These are phyloP conservation scores for Diabrotica virgifera DNA, from an alignment of 1,140 invertebrate species.

Conservation along the genomic window DNA sequence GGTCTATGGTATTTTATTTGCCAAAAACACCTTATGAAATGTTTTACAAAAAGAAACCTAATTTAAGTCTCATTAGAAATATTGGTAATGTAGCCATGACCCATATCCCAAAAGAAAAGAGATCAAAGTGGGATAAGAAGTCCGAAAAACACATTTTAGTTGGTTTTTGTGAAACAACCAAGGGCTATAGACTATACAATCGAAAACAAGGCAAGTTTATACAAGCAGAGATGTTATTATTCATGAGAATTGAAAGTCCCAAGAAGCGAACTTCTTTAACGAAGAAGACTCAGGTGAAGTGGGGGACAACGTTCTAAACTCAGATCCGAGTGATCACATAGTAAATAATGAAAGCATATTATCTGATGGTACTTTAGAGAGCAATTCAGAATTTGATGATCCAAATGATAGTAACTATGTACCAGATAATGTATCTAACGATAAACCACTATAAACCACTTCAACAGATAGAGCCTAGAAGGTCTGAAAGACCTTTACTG, in stretches of 20 bases:
- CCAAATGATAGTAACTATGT: slow-evolving; percentile 33
- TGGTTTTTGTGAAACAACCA: slow-evolving; percentile 22
- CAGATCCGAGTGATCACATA: background rate
- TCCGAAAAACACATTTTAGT: no score
- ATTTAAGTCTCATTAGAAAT: no score
- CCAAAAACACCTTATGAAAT: no score
- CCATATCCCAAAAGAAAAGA: no score
- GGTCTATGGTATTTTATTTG: no score
- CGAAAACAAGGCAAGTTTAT: background rate
- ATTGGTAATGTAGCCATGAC: background rate
- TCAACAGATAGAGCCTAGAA: slow-evolving; percentile 13
- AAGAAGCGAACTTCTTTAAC: background rate
- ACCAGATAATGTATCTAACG: slow-evolving; percentile 41
- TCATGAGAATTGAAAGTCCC: background rate
- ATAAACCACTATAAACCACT: slow-evolving; percentile 33
- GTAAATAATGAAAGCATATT: background rate
- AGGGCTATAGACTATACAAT: slow-evolving; percentile 37
- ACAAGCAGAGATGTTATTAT: background rate
- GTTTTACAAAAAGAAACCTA: no score
- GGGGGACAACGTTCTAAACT: background rate
- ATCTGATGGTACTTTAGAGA: no score
- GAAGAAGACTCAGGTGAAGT: background rate
- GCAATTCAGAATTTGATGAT: background rate
- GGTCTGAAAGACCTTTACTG: slow-evolving; percentile 22
- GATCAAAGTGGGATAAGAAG: no score